Evolutionary conservation across 2,888 invertebrate species (phyloP).

Genomic region (Lottia scabra): DNA sequence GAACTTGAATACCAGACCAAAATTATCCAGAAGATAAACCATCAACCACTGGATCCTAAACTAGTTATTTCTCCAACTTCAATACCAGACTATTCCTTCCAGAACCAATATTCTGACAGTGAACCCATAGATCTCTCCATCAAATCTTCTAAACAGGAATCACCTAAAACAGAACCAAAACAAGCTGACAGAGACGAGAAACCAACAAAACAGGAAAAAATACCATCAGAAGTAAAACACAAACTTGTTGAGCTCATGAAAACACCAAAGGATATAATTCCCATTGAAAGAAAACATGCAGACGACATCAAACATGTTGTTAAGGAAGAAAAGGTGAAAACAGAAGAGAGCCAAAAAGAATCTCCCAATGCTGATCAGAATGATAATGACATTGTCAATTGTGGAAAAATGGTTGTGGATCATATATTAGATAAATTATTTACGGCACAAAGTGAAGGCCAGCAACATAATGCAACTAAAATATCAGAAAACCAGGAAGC

Average conservation of each 20-base stretch:
- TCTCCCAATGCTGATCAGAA: slow-evolving; percentile 27
- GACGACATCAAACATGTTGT: neutral
- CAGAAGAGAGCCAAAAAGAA: neutral
- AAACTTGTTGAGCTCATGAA: neutral
- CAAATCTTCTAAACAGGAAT: neutral
- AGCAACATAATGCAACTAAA: neutral
- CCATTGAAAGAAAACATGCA: neutral
- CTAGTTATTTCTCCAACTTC: neutral
- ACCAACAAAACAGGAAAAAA: neutral
- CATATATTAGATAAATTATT: slow-evolving; percentile 52
- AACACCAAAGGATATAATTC: neutral
- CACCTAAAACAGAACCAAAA: neutral
- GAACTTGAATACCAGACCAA: neutral
- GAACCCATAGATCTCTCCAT: neutral
- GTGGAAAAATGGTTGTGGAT: slow-evolving; percentile 51
- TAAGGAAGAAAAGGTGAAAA: neutral
- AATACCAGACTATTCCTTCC: neutral
- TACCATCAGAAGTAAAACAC: neutral
- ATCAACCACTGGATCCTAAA: neutral
- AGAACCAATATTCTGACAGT: neutral
- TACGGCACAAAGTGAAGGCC: slow-evolving; percentile 31
- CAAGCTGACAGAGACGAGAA: neutral
- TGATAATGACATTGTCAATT: slow-evolving; percentile 46
- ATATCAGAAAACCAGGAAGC: slow-evolving; percentile 46
- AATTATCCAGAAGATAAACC: neutral